Conservation (phyloP, 2,113 vertebrate species). For the Myxocyprinus asiaticus region DNA sequence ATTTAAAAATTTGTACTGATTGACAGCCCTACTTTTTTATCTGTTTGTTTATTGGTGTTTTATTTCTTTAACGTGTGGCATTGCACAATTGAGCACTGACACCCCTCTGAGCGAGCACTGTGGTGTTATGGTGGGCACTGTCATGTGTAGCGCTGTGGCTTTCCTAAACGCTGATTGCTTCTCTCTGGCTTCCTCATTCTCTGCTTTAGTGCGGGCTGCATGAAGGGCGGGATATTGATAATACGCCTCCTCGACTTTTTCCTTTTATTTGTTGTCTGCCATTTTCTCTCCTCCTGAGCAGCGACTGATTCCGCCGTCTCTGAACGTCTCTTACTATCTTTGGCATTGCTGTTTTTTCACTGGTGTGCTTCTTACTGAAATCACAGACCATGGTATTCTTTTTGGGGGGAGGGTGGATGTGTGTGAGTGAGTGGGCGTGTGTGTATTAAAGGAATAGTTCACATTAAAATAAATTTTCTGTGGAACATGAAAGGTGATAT, state of each 20-base stretch:
- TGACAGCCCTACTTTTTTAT: background rate
- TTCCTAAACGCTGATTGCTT: conserved; percentile 55
- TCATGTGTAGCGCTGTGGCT: conserved; percentile 64
- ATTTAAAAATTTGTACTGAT: no score
- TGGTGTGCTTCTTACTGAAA: conserved; percentile 62
- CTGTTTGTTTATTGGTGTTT: conserved; percentile 34
- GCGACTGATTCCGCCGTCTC: conserved; percentile 41
- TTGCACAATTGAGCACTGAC: conserved; percentile 44
- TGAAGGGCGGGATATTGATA: conserved; percentile 67
- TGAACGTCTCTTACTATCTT: conserved; percentile 36
- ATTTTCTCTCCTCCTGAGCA: conserved; percentile 52
- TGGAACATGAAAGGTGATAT: no score
- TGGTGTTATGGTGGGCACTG: conserved; percentile 70
- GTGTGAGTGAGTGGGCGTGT: background rate
- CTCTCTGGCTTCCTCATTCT: conserved; percentile 50
- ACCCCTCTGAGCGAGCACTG: conserved; percentile 59
- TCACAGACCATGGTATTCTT: conserved; percentile 60
- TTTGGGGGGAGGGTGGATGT: background rate
- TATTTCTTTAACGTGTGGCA: conserved; percentile 55
- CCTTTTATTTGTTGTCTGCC: conserved; percentile 49
- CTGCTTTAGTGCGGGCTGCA: conserved; percentile 66
- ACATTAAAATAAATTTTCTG: background rate
- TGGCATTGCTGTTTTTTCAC: conserved; percentile 55
- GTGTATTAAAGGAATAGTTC: conserved; percentile 2
- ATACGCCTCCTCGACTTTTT: conserved; percentile 49